A percentile compares a stretch with the other conserved stretches of the same genome.
These are phyloP conservation scores for Calephelis nemesis DNA, from an alignment of 1,140 invertebrate genomes.

Conservation along the genomic window DNA sequence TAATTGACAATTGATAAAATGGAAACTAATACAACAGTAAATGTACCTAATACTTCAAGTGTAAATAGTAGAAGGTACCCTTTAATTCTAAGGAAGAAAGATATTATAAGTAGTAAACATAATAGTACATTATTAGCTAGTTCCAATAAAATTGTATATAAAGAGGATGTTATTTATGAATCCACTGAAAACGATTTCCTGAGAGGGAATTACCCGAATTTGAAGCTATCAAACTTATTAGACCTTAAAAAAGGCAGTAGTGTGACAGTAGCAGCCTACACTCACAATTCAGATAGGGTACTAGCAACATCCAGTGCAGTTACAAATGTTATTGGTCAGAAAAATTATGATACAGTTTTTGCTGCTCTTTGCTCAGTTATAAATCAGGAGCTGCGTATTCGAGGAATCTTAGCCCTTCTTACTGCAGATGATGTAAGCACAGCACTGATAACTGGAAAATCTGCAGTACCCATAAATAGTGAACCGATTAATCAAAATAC, in stretches of 20 bases:
- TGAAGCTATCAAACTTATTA: constrained; percentile 41
- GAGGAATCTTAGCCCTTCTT: constrained; percentile 51
- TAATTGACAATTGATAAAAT: neutral
- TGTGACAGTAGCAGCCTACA: constrained; percentile 43
- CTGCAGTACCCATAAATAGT: no score
- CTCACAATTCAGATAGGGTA: constrained; percentile 19
- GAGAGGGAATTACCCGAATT: constrained; percentile 43
- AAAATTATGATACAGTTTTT: constrained; percentile 54
- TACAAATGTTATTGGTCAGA: constrained; percentile 51
- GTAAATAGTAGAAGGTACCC: neutral
- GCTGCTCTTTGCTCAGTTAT: constrained; percentile 49
- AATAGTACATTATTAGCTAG: neutral
- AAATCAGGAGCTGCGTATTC: constrained; percentile 48
- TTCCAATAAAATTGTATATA: constrained; percentile 21
- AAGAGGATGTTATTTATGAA: constrained; percentile 55
- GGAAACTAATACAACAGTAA: neutral
- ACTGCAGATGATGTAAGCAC: constrained; percentile 21
- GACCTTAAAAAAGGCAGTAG: constrained; percentile 40
- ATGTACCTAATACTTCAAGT: neutral
- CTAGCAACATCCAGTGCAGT: constrained; percentile 50
- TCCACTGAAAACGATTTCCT: constrained; percentile 45
- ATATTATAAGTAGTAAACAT: neutral
- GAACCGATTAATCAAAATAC: neutral
- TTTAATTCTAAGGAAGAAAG: constrained; percentile 11
- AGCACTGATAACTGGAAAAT: no score